These are phyloP conservation scores for Pollenia angustigena DNA, from an alignment of 2,888 invertebrate genomes.

Conservation along the genomic window DNA sequence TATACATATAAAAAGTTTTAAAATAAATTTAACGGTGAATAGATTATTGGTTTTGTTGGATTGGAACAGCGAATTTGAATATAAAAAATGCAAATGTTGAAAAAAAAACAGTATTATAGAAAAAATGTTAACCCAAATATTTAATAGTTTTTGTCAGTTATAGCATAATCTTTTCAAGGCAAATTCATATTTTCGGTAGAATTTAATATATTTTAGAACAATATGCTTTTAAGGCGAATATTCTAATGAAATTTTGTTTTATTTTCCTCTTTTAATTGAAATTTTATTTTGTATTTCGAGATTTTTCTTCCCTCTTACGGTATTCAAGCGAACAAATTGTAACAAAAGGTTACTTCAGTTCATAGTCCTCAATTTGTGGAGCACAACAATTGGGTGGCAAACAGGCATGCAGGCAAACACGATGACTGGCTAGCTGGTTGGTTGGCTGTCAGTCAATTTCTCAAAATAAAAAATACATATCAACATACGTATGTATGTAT, in stretches of 20 bases:
- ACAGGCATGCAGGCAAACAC: constrained; percentile 17
- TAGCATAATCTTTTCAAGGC: no score
- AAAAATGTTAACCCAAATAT: no score
- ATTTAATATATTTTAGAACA: not conserved
- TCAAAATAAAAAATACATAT: not conserved
- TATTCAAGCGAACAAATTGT: constrained; percentile 55
- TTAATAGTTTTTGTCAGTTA: no score
- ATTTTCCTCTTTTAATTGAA: not conserved
- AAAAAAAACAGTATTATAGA: no score
- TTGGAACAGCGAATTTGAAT: no score
- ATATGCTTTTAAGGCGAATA: not conserved
- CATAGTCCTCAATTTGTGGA: constrained; percentile 80
- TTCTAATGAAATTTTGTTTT: not conserved
- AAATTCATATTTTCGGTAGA: no score
- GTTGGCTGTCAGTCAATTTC: constrained; percentile 38
- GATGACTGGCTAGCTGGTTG: constrained; percentile 21
- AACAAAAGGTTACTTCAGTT: constrained; percentile 80
- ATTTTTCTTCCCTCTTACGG: constrained; percentile 67
- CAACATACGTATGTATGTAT: no score
- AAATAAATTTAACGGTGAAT: no score
- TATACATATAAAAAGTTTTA: no score
- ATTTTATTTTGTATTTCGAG: not conserved
- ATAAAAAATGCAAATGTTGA: no score
- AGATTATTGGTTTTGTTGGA: no score
- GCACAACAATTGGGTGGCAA: constrained; percentile 59